phyloP scores from a whole-genome alignment of 1,140 invertebrate species.

The Eubasilissa regina region DNA sequence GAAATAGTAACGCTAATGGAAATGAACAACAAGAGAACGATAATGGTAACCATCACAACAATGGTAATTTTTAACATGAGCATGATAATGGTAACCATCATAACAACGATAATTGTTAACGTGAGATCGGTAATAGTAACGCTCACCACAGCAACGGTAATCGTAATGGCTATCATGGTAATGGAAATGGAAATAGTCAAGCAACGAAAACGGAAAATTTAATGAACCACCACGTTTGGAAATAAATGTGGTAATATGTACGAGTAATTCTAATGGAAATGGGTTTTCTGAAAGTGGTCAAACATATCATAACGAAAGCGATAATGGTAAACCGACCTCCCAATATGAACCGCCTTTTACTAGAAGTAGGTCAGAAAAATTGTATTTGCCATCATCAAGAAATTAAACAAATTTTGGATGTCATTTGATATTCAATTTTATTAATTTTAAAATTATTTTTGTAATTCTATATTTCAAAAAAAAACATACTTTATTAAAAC shows the following conservation, averaged over 20 bases:
- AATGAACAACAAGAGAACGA: neutral
- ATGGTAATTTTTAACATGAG: too few species aligned
- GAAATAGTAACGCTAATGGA: conserved; percentile 46
- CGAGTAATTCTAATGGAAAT: conserved; percentile 13
- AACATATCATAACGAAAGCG: neutral
- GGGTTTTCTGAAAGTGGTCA: conserved; percentile 13
- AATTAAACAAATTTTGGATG: too few species aligned
- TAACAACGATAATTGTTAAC: too few species aligned
- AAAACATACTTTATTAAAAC: too few species aligned
- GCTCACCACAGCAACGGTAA: conserved; percentile 1
- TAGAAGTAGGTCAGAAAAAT: conserved; percentile 36
- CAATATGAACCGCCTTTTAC: neutral
- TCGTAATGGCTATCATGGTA: too few species aligned
- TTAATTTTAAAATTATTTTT: too few species aligned
- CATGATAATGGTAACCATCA: too few species aligned
- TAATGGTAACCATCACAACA: neutral
- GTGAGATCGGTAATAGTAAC: too few species aligned
- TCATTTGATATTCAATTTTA: too few species aligned
- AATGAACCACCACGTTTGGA: too few species aligned
- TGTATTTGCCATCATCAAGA: conserved; percentile 48
- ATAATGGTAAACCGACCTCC: neutral
- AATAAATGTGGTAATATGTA: too few species aligned
- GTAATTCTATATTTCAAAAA: too few species aligned
- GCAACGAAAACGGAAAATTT: conserved; percentile 37
- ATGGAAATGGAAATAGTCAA: conserved; percentile 41